Percentiles rank a stretch among this genome's conserved stretches.
These are phyloP conservation scores for Orchestia grillus DNA, from an alignment of 1,140 invertebrate species.

Conservation along the genomic window DNA sequence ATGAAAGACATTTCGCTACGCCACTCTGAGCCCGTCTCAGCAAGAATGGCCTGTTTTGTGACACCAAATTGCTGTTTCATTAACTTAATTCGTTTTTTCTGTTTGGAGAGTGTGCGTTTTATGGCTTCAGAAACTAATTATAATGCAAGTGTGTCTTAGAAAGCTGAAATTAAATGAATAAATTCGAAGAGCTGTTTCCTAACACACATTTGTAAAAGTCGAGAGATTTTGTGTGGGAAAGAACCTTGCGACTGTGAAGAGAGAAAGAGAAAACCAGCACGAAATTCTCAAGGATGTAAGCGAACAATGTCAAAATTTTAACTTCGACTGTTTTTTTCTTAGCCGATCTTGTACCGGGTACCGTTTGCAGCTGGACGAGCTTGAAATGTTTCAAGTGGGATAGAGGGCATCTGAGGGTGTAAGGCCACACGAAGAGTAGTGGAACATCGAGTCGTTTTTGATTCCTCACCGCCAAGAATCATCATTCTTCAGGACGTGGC, in stretches of 20 bases:
- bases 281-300: background rate
- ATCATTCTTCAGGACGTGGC: no score
- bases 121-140: background rate
- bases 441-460: no score
- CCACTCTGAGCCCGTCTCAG: background rate
- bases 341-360: no score
- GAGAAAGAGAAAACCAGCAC: background rate
- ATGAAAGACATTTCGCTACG: background rate
- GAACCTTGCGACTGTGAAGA: background rate
- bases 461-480: no score
- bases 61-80: background rate
- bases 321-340: no score
- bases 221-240: background rate
- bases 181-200: background rate
- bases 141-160: background rate
- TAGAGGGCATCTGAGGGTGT: no score
- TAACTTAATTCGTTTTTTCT: background rate
- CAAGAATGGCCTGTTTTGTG: background rate
- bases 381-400: no score
- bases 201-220: background rate
- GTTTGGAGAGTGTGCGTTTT: background rate
- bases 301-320: background rate
- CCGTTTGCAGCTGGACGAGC: no score
- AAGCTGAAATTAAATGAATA: background rate
- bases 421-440: no score